Evolutionary conservation across 2,797 vertebrate genomes (phyloP).

Genomic region (Rhyacichthys aspro): DNA sequence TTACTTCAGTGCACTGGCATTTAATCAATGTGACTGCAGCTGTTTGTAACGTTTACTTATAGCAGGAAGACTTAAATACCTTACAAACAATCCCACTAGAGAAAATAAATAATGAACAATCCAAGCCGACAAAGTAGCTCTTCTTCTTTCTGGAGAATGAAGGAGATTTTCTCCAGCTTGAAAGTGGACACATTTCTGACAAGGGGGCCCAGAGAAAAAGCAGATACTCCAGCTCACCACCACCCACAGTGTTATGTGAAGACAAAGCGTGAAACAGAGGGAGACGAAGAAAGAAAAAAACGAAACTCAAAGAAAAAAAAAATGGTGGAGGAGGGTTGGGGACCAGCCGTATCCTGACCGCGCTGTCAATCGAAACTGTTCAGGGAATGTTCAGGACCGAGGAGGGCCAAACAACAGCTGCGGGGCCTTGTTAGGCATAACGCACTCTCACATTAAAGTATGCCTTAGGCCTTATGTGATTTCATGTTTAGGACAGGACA

Average conservation of each 20-base stretch:
- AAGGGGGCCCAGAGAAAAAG: conserved; percentile 61
- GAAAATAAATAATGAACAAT: background rate
- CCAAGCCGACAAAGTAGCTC: conserved; percentile 11
- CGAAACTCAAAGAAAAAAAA: conserved; percentile 37
- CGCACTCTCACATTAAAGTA: conserved; percentile 23
- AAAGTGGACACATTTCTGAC: conserved; percentile 57
- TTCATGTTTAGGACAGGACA: conserved; percentile 35
- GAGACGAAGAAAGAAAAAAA: conserved; percentile 67
- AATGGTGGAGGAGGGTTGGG: conserved; percentile 52
- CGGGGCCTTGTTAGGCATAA: conserved; percentile 40
- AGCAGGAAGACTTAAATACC: background rate
- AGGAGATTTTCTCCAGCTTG: conserved; percentile 40
- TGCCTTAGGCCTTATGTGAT: conserved; percentile 29
- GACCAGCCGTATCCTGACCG: conserved; percentile 50
- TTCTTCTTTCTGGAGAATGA: conserved; percentile 18
- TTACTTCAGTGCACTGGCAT: conserved; percentile 37
- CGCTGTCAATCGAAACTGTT: conserved; percentile 74
- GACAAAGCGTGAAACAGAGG: conserved; percentile 74
- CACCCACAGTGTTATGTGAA: conserved; percentile 72
- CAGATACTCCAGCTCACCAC: conserved; percentile 61
- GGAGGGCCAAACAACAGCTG: conserved; percentile 71
- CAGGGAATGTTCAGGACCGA: conserved; percentile 54
- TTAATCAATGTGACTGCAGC: conserved; percentile 27
- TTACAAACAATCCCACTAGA: background rate
- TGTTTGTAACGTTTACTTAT: too few species aligned